phyloP scores from a whole-genome alignment of 1,140 invertebrate genomes.

The Globodera ellingtonae region DNA sequence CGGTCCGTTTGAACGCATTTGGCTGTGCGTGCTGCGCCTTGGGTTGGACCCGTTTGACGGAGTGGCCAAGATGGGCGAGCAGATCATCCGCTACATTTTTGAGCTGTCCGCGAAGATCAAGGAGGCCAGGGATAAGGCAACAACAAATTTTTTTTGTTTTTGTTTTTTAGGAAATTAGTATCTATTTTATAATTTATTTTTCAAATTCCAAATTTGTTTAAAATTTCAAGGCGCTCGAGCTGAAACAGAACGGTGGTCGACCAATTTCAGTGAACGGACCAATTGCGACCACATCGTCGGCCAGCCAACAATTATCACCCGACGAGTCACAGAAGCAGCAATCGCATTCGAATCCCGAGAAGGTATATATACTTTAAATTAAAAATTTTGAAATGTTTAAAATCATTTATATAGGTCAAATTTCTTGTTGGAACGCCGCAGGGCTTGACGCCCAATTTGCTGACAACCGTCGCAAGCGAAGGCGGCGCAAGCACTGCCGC shows the following conservation, averaged over 20 bases:
- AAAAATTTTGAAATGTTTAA: not conserved
- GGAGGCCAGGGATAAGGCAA: constrained; percentile 10
- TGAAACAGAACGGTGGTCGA: constrained; percentile 7
- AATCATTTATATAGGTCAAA: not conserved
- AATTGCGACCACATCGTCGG: not conserved
- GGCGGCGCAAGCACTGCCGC: not conserved
- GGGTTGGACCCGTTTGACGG: constrained; percentile 56
- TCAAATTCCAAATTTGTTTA: too few species aligned
- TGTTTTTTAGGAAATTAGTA: too few species aligned
- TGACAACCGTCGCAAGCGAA: not conserved
- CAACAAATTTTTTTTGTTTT: too few species aligned
- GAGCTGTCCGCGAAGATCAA: constrained; percentile 24
- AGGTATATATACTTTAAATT: not conserved
- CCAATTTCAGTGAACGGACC: constrained; percentile 17
- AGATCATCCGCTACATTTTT: constrained; percentile 24
- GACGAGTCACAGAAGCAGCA: not conserved
- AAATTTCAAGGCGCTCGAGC: constrained; percentile 9
- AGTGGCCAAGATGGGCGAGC: constrained; percentile 46
- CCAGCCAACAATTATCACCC: not conserved
- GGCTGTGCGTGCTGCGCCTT: constrained; percentile 55
- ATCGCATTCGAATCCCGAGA: not conserved
- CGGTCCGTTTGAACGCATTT: constrained; percentile 61
- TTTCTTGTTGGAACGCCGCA: constrained; percentile 24
- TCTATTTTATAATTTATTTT: too few species aligned
- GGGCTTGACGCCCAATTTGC: not conserved